Conservation (phyloP, 2,113 vertebrate genomes). For the Crocuta crocuta region DNA sequence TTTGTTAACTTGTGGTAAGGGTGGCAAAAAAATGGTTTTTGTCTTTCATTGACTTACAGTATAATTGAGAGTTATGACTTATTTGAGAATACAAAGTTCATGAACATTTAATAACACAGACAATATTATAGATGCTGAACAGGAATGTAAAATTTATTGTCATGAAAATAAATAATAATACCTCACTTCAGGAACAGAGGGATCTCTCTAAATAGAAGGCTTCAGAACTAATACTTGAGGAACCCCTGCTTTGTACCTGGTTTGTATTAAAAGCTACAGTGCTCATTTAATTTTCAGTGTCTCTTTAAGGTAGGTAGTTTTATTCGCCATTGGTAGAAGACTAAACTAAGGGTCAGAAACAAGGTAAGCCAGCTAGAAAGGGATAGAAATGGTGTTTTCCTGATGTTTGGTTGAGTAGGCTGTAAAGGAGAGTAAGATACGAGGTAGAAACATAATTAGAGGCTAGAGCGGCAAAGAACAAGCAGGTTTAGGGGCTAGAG, state of each 20-base stretch:
- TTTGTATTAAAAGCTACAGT: slow-evolving; percentile 27
- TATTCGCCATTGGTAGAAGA: neutral
- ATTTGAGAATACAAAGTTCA: slow-evolving; percentile 27
- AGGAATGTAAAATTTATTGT: slow-evolving; percentile 20
- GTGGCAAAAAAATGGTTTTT: neutral
- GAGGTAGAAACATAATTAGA: neutral
- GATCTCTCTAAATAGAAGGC: neutral
- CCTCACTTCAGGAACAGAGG: neutral
- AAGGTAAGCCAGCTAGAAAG: neutral
- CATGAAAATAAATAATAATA: neutral
- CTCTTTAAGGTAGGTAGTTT: slow-evolving; percentile 30
- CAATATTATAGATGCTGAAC: neutral
- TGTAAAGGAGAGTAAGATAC: slow-evolving; percentile 8
- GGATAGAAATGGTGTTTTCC: neutral
- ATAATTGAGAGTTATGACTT: neutral
- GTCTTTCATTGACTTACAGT: neutral
- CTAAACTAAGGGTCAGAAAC: neutral
- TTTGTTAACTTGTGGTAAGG: slow-evolving; percentile 31
- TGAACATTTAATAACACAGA: neutral
- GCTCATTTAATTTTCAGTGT: slow-evolving; percentile 3
- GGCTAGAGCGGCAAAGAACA: neutral
- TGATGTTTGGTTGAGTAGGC: slow-evolving; percentile 1
- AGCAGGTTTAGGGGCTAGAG: neutral
- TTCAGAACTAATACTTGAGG: slow-evolving; percentile 5
- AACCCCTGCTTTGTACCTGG: neutral